Evolutionary conservation across 2,888 invertebrate species (phyloP), one percentile per base, ranked within the genome.

Genomic region (Strigamia maritima): DNA sequence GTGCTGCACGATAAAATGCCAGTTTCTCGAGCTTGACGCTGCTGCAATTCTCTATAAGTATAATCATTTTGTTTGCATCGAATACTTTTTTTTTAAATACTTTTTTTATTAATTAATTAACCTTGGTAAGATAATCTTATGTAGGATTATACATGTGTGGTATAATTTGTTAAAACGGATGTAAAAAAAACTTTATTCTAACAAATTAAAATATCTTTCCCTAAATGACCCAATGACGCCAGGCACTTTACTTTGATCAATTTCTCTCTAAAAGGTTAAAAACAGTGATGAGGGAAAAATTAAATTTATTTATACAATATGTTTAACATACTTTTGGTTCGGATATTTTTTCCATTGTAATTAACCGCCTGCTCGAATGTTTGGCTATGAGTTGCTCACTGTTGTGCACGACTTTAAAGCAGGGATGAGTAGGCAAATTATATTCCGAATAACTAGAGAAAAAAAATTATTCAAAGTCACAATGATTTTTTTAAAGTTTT

Each of bases 1-100:
- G n/a, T n/a, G n/a, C n/a, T n/a, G n/a, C n/a, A n/a, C n/a, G n/a
- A n/a, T n/a, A n/a, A n/a, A n/a, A 98, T 97, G 44, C 98, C 98
- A 0, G 97, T 97, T 88, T 97, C 97, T 82, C 97, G 89, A 0
- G 98, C 98, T 86, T 97, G 94, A n/a, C 93, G 89, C 85, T 94
- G 94, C 84, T 95, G 94, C 78, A 97, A 87, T 88, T 96, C 94
- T 85, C 93, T 86, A 80, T 6, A 79, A 60, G 65, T 75, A 54
- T n/a, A n/a, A n/a, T 79, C 60, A 22, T 3, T 31, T 76, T 3
- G 6, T 35, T 6, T 2, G 35, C 31, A 14, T 44, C n/a, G 28
- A 2, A 19, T 38, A n/a, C n/a, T n/a, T n/a, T 26, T 76, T 44
- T 2, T 8, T 19, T n/a, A n/a, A n/a, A n/a, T n/a, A n/a, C n/a